phyloP scores from a whole-genome alignment of 2,888 invertebrate genomes.

The Elgonia sp. region DNA sequence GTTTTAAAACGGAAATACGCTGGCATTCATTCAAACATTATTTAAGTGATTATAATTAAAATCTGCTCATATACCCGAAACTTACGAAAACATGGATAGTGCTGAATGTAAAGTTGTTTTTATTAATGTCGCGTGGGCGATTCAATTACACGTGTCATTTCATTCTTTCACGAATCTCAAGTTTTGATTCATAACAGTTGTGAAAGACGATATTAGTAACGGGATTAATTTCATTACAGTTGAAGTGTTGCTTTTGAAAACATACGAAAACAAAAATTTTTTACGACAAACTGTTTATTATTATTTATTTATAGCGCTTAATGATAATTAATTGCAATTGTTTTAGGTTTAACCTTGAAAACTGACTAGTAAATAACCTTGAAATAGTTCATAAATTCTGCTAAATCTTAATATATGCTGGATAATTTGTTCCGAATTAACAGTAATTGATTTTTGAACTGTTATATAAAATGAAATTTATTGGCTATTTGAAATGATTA shows the following conservation, averaged over 20 bases:
- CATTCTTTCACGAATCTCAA: slow-evolving; percentile 54
- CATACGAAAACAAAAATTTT: neutral
- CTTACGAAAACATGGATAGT: slow-evolving; percentile 62
- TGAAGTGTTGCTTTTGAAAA: neutral
- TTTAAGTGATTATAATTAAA: slow-evolving; percentile 74
- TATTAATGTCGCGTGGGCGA: slow-evolving; percentile 83
- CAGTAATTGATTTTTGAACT: slow-evolving; percentile 61
- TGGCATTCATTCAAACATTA: slow-evolving; percentile 56
- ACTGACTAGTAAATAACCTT: no score
- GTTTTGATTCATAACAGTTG: slow-evolving; percentile 57
- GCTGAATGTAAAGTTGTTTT: slow-evolving; percentile 79
- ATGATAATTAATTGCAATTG: no score
- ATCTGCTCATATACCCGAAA: slow-evolving; percentile 53
- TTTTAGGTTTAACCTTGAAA: no score
- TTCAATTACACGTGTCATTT: slow-evolving; percentile 82
- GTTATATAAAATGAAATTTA: slow-evolving; percentile 49
- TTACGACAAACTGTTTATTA: no score
- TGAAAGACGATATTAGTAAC: slow-evolving; percentile 51
- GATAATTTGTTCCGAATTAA: slow-evolving; percentile 51
- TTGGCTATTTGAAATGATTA: slow-evolving; percentile 54
- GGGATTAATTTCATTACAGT: slow-evolving; percentile 41
- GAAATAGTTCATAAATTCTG: no score
- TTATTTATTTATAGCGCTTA: no score
- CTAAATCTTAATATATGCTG: slow-evolving; percentile 9
- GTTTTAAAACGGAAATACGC: neutral